phyloP scores from a whole-genome alignment of 53 echinoderm and acorn worm species.

The Temnopleurus reevesii region DNA sequence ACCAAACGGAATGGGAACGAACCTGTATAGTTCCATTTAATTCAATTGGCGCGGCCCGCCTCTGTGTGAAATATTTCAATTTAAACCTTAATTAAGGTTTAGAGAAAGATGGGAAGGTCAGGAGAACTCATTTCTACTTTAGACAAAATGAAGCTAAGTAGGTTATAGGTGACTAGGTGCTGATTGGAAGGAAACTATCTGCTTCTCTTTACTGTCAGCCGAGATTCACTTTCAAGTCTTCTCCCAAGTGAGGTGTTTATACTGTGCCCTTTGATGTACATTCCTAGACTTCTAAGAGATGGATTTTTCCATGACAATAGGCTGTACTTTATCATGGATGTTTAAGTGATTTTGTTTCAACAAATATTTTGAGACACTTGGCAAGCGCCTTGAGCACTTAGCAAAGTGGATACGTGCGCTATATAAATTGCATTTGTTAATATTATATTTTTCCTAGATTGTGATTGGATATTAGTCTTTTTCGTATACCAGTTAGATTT shows the following conservation, averaged over 20 bases:
- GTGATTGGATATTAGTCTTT: too few relatives aligned
- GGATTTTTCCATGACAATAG: too few relatives aligned
- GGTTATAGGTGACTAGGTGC: background rate
- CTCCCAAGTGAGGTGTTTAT: background rate
- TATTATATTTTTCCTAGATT: too few relatives aligned
- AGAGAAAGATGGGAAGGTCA: constrained; percentile 4
- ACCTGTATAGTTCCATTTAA: background rate
- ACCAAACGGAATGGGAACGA: background rate
- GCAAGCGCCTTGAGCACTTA: too few relatives aligned
- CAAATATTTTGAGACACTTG: too few relatives aligned
- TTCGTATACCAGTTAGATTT: too few relatives aligned
- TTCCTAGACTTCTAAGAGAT: too few relatives aligned
- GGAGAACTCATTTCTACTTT: background rate
- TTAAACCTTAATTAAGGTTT: constrained; percentile 15
- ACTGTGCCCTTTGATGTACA: too few relatives aligned
- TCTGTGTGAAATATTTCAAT: constrained; percentile 31
- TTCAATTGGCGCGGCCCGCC: background rate
- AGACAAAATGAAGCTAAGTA: background rate
- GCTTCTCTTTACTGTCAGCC: background rate
- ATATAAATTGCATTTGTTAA: too few relatives aligned
- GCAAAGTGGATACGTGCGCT: too few relatives aligned
- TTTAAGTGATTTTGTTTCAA: too few relatives aligned
- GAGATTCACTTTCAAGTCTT: background rate
- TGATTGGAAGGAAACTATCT: background rate
- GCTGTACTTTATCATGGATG: too few relatives aligned